Percentiles rank a stretch among this genome's conserved stretches.
Conservation (phyloP, 2,888 invertebrate genomes). For the Pogonocherus hispidulus region DNA sequence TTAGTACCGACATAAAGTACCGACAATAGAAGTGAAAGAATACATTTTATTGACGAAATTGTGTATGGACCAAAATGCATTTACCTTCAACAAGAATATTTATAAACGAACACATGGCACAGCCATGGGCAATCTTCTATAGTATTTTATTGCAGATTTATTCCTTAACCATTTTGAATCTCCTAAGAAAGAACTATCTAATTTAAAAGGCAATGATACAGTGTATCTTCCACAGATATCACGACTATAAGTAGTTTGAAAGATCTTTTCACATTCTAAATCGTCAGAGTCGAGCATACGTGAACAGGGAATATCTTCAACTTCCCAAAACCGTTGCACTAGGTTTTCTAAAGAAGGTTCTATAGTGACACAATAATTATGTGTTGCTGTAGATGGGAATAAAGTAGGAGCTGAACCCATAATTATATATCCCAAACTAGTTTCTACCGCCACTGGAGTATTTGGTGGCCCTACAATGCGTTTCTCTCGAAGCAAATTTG, state of each 20-base stretch:
- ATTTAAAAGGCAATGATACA: not conserved
- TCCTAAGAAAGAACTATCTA: not conserved
- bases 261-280: not conserved
- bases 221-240: not conserved
- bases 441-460: conserved; percentile 1
- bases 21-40: too few relatives aligned
- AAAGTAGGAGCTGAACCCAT: not conserved
- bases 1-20: too few relatives aligned
- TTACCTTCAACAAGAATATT: too few relatives aligned
- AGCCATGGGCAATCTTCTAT: too few relatives aligned
- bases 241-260: not conserved
- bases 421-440: not conserved
- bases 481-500: not conserved
- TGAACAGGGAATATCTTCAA: not conserved
- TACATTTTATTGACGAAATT: too few relatives aligned
- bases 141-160: too few relatives aligned
- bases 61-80: too few relatives aligned
- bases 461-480: not conserved
- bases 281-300: not conserved
- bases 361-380: not conserved
- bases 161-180: too few relatives aligned
- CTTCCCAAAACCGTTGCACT: not conserved
- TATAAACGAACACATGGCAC: too few relatives aligned
- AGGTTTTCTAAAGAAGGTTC: not conserved
- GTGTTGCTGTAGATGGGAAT: not conserved